Evolutionary conservation across 2,113 vertebrate species (phyloP).

Genomic region (Datnioides undecimradiatus): DNA sequence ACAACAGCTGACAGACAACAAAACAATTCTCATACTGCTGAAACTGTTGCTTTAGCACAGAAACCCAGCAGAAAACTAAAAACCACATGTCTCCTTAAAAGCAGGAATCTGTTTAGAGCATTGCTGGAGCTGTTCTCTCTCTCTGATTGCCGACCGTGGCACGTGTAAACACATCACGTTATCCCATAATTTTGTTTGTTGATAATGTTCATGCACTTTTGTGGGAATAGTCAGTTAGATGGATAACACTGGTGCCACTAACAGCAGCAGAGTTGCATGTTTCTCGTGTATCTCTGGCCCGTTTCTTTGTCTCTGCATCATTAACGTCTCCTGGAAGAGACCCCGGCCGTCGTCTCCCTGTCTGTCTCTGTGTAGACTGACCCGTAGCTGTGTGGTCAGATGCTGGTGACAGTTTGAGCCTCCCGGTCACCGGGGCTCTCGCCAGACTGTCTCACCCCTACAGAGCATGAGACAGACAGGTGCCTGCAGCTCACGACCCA

Average conservation of each 20-base stretch:
- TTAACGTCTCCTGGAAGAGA: constrained; percentile 62
- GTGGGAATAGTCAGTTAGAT: not conserved
- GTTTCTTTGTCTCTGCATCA: constrained; percentile 63
- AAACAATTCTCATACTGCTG: not conserved
- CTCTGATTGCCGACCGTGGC: not conserved
- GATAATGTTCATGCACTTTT: not conserved
- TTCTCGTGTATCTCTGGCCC: not conserved
- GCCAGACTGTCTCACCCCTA: constrained; percentile 70
- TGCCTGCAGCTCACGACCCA: constrained; percentile 31
- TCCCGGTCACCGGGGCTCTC: constrained; percentile 72
- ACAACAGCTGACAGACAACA: not conserved
- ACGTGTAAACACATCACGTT: not conserved
- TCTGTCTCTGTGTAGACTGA: constrained; percentile 72
- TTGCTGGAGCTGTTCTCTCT: not conserved
- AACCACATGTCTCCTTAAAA: too few relatives aligned
- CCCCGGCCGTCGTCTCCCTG: constrained; percentile 25
- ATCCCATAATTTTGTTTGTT: not conserved
- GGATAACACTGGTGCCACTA: constrained; percentile 12
- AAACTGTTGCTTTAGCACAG: not conserved
- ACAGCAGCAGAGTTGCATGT: constrained; percentile 1
- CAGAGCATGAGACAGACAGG: constrained; percentile 48
- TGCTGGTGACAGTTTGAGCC: constrained; percentile 63
- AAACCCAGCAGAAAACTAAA: not conserved
- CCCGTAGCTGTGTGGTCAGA: constrained; percentile 74
- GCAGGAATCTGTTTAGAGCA: too few relatives aligned